A percentile compares a stretch with the other conserved stretches of the same genome.
These are phyloP conservation scores for Notolabrus celidotus DNA, from an alignment of 2,797 vertebrate species.

Conservation along the genomic window DNA sequence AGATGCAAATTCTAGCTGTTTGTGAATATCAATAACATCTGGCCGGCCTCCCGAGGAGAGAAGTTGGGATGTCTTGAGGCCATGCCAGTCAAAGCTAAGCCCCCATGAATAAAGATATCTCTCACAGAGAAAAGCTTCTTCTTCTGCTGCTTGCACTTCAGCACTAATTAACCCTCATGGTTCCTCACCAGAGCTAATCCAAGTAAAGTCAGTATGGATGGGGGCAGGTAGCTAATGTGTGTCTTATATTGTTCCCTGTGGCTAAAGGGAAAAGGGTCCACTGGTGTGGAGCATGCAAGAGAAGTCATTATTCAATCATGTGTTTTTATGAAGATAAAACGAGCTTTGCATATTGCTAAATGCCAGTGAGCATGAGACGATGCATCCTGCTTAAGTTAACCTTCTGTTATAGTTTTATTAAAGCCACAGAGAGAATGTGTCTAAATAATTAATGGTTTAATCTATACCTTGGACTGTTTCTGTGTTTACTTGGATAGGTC, in stretches of 20 bases:
- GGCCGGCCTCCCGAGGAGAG: conserved; percentile 65
- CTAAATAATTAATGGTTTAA: conserved; percentile 43
- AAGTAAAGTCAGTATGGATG: conserved; percentile 1
- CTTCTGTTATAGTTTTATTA: conserved; percentile 39
- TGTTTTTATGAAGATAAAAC: conserved; percentile 63
- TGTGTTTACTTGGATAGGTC: conserved; percentile 9
- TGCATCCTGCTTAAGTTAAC: conserved; percentile 56
- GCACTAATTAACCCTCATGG: conserved; percentile 69
- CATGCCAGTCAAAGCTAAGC: conserved; percentile 78
- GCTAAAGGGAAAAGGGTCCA: conserved; percentile 63
- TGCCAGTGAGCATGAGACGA: conserved; percentile 47
- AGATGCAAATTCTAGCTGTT: conserved; percentile 79
- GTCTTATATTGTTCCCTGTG: conserved; percentile 24
- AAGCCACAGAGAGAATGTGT: conserved; percentile 36
- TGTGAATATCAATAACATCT: conserved; percentile 85
- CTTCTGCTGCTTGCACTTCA: conserved; percentile 58
- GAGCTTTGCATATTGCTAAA: conserved; percentile 58
- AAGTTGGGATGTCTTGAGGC: conserved; percentile 76
- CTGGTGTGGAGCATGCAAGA: conserved; percentile 48
- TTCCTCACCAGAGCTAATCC: conserved; percentile 15
- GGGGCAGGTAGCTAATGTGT: not conserved
- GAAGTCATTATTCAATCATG: conserved; percentile 72
- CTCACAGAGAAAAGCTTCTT: conserved; percentile 52
- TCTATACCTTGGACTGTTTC: conserved; percentile 28
- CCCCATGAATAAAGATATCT: conserved; percentile 81